phyloP scores from a whole-genome alignment of 2,113 vertebrate genomes.

The Polypterus bichir region DNA sequence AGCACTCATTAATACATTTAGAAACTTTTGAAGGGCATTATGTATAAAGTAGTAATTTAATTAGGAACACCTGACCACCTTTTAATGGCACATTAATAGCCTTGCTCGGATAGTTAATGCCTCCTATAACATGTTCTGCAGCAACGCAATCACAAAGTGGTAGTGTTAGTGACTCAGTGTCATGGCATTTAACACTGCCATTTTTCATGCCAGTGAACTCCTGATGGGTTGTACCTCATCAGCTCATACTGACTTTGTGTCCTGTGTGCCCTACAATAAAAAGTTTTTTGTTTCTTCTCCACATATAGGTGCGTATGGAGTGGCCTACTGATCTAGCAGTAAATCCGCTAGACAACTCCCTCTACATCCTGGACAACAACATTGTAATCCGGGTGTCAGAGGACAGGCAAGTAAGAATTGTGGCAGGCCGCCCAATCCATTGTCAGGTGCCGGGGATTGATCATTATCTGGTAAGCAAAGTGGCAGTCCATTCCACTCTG shows the following conservation, averaged over 20 bases:
- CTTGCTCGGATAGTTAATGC: no score
- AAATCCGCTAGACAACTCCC: conserved; percentile 89
- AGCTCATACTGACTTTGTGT: not conserved
- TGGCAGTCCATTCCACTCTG: conserved; percentile 76
- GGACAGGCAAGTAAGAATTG: conserved; percentile 70
- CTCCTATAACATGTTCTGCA: no score
- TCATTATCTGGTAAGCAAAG: conserved; percentile 77
- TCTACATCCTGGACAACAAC: conserved; percentile 95
- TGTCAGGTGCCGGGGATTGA: conserved; percentile 87
- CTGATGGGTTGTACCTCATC: no score
- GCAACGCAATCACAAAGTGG: no score
- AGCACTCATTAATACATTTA: no score
- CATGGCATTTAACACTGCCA: no score
- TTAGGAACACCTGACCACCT: no score
- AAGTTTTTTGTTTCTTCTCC: conserved; percentile 14
- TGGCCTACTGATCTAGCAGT: conserved; percentile 92
- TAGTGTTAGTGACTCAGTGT: no score
- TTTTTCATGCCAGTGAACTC: no score
- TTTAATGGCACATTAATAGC: no score
- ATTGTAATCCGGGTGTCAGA: conserved; percentile 93
- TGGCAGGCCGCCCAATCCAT: conserved; percentile 89
- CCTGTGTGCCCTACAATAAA: conserved; percentile 21
- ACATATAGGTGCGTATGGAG: conserved; percentile 76
- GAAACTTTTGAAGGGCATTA: no score
- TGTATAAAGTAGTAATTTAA: no score